These are phyloP conservation scores for Recurvirostra avosetta DNA, from an alignment of 2,113 vertebrate genomes.

Conservation along the genomic window DNA sequence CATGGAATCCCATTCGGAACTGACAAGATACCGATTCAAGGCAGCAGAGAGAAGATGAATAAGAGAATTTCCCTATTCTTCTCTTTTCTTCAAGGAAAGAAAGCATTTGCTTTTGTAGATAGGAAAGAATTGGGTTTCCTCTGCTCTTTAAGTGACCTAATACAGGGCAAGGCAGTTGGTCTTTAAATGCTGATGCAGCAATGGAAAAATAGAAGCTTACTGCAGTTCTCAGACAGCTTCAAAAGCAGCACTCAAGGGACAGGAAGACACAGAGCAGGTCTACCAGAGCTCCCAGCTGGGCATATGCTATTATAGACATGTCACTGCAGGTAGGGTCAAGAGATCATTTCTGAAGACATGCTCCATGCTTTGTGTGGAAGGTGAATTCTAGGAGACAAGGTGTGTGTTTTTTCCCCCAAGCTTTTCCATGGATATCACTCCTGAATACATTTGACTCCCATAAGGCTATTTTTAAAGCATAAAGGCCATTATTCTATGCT, in stretches of 20 bases:
- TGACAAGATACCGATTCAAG: background rate
- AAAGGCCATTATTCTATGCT: too few relatives aligned
- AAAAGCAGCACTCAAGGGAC: background rate
- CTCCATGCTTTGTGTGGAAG: background rate
- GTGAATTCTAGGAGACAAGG: background rate
- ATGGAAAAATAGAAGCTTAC: background rate
- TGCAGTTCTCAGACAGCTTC: background rate
- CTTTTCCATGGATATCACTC: background rate
- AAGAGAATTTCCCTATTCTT: background rate
- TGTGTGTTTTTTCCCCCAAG: background rate
- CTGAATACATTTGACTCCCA: background rate
- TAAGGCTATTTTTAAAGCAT: background rate
- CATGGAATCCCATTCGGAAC: background rate
- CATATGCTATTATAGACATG: background rate
- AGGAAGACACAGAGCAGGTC: background rate
- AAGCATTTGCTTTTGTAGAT: background rate
- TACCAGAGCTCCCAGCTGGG: background rate
- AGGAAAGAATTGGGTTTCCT: background rate
- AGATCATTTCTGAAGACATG: background rate
- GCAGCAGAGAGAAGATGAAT: background rate
- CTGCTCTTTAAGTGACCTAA: background rate
- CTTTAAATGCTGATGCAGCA: background rate
- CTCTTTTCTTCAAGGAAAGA: background rate
- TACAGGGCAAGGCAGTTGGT: background rate
- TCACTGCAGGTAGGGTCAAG: background rate